These are phyloP conservation scores for Petrophora chlorosata DNA, from an alignment of 2,888 invertebrate species.

Conservation along the genomic window DNA sequence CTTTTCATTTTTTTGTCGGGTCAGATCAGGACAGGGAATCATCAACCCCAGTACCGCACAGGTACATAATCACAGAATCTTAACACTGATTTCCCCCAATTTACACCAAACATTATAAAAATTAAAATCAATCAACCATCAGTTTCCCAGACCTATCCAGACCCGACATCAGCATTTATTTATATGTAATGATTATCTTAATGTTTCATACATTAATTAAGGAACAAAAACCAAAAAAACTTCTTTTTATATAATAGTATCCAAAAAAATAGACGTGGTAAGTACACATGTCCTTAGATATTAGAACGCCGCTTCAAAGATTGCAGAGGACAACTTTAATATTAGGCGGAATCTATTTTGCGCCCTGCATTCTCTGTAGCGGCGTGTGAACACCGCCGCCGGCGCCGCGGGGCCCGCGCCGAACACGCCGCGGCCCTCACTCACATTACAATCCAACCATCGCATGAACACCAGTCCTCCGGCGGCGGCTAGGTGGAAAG, in stretches of 20 bases:
- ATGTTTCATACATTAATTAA: conserved; percentile 80
- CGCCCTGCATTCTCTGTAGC: conserved; percentile 76
- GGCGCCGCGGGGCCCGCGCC: conserved; percentile 21
- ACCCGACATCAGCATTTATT: conserved; percentile 70
- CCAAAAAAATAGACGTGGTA: conserved; percentile 71
- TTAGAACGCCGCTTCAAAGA: conserved; percentile 73
- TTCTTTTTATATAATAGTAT: conserved; percentile 76
- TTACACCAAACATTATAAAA: conserved; percentile 73
- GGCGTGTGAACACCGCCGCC: conserved; percentile 52
- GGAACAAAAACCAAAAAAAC: conserved; percentile 83
- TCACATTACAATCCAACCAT: conserved; percentile 36
- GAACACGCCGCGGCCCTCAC: not conserved
- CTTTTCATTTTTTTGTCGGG: conserved; percentile 56
- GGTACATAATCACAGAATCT: conserved; percentile 80
- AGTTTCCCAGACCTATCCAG: conserved; percentile 62
- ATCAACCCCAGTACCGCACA: conserved; percentile 61
- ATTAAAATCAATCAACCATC: conserved; percentile 70
- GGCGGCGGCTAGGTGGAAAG: conserved; percentile 63
- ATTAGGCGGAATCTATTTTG: conserved; percentile 81
- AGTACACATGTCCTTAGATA: conserved; percentile 70
- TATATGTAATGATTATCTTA: conserved; percentile 79
- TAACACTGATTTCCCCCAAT: conserved; percentile 64
- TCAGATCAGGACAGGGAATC: conserved; percentile 66
- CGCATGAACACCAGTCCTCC: conserved; percentile 40
- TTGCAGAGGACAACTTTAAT: conserved; percentile 77